A percentile compares a stretch with the other conserved stretches of the same genome.
These are phyloP conservation scores for Drosophila ogumai DNA, from an alignment of 1,140 invertebrate genomes.

Conservation along the genomic window DNA sequence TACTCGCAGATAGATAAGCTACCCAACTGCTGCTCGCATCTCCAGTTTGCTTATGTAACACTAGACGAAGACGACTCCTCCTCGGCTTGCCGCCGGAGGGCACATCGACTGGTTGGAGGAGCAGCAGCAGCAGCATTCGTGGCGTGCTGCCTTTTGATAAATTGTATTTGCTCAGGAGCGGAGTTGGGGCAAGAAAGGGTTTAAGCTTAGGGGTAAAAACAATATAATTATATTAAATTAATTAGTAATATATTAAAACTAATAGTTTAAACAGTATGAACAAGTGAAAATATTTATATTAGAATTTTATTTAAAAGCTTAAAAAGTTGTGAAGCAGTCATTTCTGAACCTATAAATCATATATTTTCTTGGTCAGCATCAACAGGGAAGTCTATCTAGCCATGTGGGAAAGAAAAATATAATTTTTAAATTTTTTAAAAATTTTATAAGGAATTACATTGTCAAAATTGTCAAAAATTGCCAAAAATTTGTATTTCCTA, in stretches of 20 bases:
- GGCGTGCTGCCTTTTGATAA: slow-evolving; percentile 70
- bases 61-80: slow-evolving; percentile 58
- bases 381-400: too few relatives aligned
- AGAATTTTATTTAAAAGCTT: too few relatives aligned
- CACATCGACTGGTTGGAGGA: slow-evolving; percentile 37
- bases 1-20: slow-evolving; percentile 47
- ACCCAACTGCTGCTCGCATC: slow-evolving; percentile 46
- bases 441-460: too few relatives aligned
- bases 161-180: slow-evolving; percentile 64
- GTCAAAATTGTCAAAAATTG: too few relatives aligned
- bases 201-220: neutral
- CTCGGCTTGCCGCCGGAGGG: slow-evolving; percentile 48
- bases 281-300: neutral
- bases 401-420: neutral
- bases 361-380: too few relatives aligned
- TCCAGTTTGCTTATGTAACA: slow-evolving; percentile 76
- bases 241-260: neutral
- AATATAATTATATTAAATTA: neutral
- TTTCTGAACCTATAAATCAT: too few relatives aligned
- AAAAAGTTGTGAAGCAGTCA: too few relatives aligned
- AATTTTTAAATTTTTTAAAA: too few relatives aligned
- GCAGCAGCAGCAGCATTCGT: slow-evolving; percentile 21
- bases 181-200: slow-evolving; percentile 9
- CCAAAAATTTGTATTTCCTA: too few relatives aligned
- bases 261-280: neutral